These are phyloP conservation scores for Rapana venosa DNA, from an alignment of 2,888 invertebrate species.

Conservation along the genomic window DNA sequence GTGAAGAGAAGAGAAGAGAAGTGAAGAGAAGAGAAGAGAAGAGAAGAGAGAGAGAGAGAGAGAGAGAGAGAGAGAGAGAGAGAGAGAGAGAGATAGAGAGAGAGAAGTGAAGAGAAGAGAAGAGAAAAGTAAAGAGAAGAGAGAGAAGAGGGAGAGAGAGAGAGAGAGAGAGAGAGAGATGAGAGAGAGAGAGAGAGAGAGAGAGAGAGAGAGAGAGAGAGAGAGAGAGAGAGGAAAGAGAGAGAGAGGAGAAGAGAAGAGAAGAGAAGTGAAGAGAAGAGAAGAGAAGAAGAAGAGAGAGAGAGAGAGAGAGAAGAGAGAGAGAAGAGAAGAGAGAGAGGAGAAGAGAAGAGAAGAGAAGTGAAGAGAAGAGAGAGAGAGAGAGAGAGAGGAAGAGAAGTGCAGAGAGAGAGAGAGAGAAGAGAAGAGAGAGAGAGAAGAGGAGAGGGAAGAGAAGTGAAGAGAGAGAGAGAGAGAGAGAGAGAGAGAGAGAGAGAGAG, in stretches of 20 bases:
- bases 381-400: neutral
- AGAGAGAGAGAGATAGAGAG: too few relatives aligned
- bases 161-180: too few relatives aligned
- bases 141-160: too few relatives aligned
- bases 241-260: too few relatives aligned
- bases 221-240: too few relatives aligned
- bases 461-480: constrained; percentile 13
- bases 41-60: too few relatives aligned
- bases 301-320: neutral
- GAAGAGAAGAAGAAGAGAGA: neutral
- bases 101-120: neutral
- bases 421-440: neutral
- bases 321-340: neutral
- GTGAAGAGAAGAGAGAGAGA: neutral
- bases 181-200: too few relatives aligned
- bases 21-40: too few relatives aligned
- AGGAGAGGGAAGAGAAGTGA: neutral
- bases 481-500: neutral
- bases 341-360: neutral
- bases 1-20: too few relatives aligned
- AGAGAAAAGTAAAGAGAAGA: neutral
- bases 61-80: too few relatives aligned
- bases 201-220: too few relatives aligned
- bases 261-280: too few relatives aligned
- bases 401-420: neutral